Base-by-base conservation (phyloP, 2,888 invertebrate species). In the Trileptium ribeirensis region DNA sequence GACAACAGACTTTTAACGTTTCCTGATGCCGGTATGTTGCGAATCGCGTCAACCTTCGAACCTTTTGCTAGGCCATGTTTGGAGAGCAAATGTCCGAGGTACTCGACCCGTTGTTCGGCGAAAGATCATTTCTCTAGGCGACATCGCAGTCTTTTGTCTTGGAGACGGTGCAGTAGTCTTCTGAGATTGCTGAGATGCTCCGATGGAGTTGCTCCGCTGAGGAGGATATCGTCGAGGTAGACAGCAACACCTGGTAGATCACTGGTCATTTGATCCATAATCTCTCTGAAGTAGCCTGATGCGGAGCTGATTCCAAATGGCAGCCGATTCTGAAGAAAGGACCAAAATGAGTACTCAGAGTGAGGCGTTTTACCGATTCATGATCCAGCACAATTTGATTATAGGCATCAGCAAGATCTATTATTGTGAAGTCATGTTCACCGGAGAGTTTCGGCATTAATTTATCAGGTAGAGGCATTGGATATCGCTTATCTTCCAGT, bases 281-380 rank as follows among this genome's bases (percentile, higher is more conserved):
- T 82, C 67, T 82, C 2, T 67, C 81, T 81, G 70, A 82, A 81
- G 37, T 82, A 82, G n/a, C 82, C 81, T 3, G 79, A 40, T 38
- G 64, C 79, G 24, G 79, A 78, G 3, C 29, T 78, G 31, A 78
- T 67, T 3, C 81, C 82, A 39, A 82, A 81, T 24, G 81, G 81
- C 24, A 81, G 81, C 8, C 81, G 64, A 15, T 31, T 33, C 37
- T 81, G 82, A 1, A 82, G 81, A 3, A 82, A 33, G 19, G 81
- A 64, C 81, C 81, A 33, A n/a, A 3, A 67, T 81, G 81, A n/a
- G 81, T 81, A 39, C 74, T 81, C 64, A 81, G 70, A 3, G 39
- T 67, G 33, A 81, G 24, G 15, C 67, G 15, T 34, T 31, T 37
- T 40, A 34, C 67, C 34, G 8, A 15, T 40, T 78, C 8, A 24